Percentiles rank a stretch among this genome's conserved stretches.
Evolutionary conservation across 2,888 invertebrate genomes (phyloP).

Genomic region (Drosophila paranaensis): DNA sequence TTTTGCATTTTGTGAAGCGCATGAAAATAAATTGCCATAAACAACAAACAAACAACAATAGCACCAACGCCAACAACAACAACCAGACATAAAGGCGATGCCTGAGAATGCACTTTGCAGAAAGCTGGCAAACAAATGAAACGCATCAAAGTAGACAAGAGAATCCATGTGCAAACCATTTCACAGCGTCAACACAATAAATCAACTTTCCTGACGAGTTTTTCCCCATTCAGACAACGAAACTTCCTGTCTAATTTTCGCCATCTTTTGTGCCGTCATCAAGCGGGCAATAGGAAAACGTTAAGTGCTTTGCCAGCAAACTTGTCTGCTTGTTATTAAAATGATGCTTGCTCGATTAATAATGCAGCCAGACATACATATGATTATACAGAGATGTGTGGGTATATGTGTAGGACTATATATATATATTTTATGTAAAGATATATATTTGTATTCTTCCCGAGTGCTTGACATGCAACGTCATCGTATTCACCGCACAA

Average conservation of each 20-base stretch:
- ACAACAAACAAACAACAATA: conserved; percentile 22
- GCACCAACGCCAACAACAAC: background rate
- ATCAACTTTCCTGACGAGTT: conserved; percentile 51
- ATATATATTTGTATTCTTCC: background rate
- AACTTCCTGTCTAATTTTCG: conserved; percentile 68
- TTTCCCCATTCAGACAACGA: conserved; percentile 53
- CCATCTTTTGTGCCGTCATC: conserved; percentile 20
- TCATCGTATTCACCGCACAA: conserved; percentile 3
- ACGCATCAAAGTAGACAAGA: conserved; percentile 57
- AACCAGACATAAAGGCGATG: too few relatives aligned
- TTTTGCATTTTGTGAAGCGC: conserved; percentile 46
- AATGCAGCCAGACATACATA: conserved; percentile 33
- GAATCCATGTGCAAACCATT: conserved; percentile 62
- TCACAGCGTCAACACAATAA: conserved; percentile 69
- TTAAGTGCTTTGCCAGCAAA: conserved; percentile 44
- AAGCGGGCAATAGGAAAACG: conserved; percentile 44
- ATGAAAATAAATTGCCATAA: conserved; percentile 53
- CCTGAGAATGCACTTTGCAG: conserved; percentile 33
- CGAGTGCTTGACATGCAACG: conserved; percentile 5
- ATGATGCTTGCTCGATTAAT: conserved; percentile 45
- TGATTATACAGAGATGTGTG: background rate
- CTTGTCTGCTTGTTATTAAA: conserved; percentile 41
- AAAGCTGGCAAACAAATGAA: conserved; percentile 52
- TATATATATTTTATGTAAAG: background rate
- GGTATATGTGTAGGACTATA: background rate